Evolutionary conservation across 2,113 vertebrate species (phyloP).

Genomic region (Etheostoma cragini): DNA sequence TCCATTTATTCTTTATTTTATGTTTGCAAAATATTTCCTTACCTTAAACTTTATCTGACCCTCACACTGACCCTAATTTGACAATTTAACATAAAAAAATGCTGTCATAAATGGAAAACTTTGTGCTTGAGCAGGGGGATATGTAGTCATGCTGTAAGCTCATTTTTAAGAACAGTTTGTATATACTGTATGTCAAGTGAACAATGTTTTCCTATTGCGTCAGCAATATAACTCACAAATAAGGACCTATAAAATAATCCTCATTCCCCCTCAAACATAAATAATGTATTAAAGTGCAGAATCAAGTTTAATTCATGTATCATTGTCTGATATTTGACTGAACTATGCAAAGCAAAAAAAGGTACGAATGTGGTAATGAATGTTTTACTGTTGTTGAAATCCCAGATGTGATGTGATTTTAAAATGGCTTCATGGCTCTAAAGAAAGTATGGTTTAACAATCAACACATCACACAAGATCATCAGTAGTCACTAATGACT

Average conservation of each 20-base stretch:
- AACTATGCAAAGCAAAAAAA: background rate
- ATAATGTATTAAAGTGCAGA: background rate
- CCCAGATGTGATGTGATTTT: slow-evolving; percentile 43
- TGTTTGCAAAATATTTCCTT: background rate
- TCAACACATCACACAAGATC: slow-evolving; percentile 42
- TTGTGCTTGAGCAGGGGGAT: background rate
- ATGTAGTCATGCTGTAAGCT: background rate
- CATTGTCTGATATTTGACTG: background rate
- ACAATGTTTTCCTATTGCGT: background rate
- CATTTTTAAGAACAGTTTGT: background rate
- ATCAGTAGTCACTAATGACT: slow-evolving; percentile 30
- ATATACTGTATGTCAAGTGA: background rate
- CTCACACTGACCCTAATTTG: background rate
- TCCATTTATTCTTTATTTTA: background rate
- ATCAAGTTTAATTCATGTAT: background rate
- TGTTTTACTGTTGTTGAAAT: slow-evolving; percentile 40
- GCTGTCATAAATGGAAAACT: background rate
- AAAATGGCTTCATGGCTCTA: slow-evolving; percentile 31
- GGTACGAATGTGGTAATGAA: background rate
- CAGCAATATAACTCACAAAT: background rate
- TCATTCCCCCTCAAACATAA: background rate
- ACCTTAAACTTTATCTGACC: background rate
- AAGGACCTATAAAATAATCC: background rate
- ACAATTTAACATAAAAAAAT: background rate
- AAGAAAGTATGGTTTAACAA: slow-evolving; percentile 25